A percentile compares a stretch with the other conserved stretches of the same genome.
Evolutionary conservation across 2,797 vertebrate genomes (phyloP).

Genomic region (Podarcis siculus): DNA sequence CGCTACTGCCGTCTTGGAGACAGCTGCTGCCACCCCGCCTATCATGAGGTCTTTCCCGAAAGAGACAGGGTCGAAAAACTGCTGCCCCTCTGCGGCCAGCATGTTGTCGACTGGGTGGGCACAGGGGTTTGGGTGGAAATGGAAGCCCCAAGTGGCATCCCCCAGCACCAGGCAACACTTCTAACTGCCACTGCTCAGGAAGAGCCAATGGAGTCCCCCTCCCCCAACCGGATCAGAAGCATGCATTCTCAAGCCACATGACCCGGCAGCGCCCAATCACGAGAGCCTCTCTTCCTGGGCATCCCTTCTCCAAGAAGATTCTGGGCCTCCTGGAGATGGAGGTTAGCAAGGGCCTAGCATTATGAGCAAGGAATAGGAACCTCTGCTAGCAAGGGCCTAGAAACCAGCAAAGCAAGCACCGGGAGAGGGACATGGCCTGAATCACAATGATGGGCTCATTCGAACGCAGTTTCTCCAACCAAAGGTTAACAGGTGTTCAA

Average conservation of each 20-base stretch:
- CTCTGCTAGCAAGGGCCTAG: not conserved
- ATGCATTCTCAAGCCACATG: constrained; percentile 30
- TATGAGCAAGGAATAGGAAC: too few species aligned
- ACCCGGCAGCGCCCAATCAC: not conserved
- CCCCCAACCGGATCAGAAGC: not conserved
- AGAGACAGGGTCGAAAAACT: constrained; percentile 22
- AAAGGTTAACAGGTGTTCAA: not conserved
- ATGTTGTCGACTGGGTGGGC: fast-evolving
- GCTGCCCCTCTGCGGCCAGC: not conserved
- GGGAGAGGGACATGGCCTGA: not conserved
- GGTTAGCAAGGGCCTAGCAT: not conserved
- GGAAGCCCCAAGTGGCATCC: not conserved
- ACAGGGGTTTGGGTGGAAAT: not conserved
- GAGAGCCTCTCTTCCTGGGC: not conserved
- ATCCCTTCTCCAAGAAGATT: not conserved
- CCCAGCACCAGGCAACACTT: not conserved
- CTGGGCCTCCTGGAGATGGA: not conserved
- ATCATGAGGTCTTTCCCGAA: constrained; percentile 64
- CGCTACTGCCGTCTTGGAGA: constrained; percentile 61
- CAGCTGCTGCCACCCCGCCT: constrained; percentile 22
- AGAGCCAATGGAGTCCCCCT: not conserved
- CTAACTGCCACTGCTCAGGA: constrained; percentile 43
- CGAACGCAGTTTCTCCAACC: not conserved
- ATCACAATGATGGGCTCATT: too few species aligned
- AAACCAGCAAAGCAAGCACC: not conserved